Base-by-base conservation (phyloP, 2,888 invertebrate genomes). In the Calameuta idolon region DNA sequence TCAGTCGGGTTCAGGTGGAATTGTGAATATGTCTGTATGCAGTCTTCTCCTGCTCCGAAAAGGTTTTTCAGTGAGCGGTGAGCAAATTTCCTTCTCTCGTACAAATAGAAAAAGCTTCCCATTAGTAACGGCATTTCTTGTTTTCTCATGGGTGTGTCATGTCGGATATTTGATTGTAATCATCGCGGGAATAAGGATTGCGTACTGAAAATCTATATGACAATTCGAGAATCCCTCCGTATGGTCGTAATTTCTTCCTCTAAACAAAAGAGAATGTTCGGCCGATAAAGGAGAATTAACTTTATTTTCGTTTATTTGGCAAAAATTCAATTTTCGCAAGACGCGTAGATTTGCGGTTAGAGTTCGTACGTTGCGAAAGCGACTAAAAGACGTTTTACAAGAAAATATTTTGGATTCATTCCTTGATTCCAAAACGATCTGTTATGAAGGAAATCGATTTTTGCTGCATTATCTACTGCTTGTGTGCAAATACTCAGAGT, bases 11-110 rank as follows among this genome's bases (percentile, higher is more conserved):
- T 55, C 23, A 55, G 55, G 55, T 55, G 55, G 55, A 37, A 74
- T 12, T n/a, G 35, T 78, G 75, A 30, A 78, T 77, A 86, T 86
- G 86, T 85, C 85, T 77, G 83, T 85, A 81, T 79, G 79, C 74
- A 80, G 82, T 78, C 80, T 84, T 81, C 81, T 83, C 75, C 79
- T 85, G 74, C 79, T 86, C 31, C 82, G 86, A 77, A 84, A 81
- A 77, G 79, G 81, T 78, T 77, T 87, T 69, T 83, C 80, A 74
- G 73, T 80, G 35, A 83, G 81, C 76, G 87, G 87, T 87, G 84
- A 87, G 86, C 82, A 33, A 80, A 77, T 76, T 79, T 74, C 69
- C 12, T 71, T 34, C 33, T 71, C 71, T 71, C 33, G 31, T 34
- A 34, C 31, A 71, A 33, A 33, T 55, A 55, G 9, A 55, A 23